phyloP scores from a whole-genome alignment of 2,888 invertebrate genomes.

The Cylloceria caligata region DNA sequence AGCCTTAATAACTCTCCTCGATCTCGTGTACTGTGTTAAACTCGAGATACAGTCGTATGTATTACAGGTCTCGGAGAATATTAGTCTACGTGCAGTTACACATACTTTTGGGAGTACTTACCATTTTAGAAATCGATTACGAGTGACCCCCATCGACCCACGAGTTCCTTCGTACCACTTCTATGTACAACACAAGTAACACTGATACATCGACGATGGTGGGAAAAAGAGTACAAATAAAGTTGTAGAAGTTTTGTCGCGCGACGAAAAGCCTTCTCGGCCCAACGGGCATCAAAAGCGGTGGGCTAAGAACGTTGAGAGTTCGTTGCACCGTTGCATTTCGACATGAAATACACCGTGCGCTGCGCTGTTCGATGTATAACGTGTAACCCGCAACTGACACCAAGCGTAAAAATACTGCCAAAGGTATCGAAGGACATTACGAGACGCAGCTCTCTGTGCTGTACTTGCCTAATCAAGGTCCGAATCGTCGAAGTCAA shows the following conservation, averaged over 20 bases:
- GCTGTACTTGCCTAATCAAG: slow-evolving; percentile 70
- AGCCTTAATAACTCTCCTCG: slow-evolving; percentile 19
- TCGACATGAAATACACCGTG: slow-evolving; percentile 79
- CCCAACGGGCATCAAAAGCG: slow-evolving; percentile 48
- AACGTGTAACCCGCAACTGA: background rate
- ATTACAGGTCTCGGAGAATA: background rate
- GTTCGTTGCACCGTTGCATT: slow-evolving; percentile 79
- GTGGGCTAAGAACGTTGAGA: slow-evolving; percentile 63
- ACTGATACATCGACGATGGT: background rate
- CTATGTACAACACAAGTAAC: no score
- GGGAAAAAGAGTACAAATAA: slow-evolving; percentile 28
- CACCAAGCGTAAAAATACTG: slow-evolving; percentile 76
- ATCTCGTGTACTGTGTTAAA: slow-evolving; percentile 27
- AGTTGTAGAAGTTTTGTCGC: slow-evolving; percentile 34
- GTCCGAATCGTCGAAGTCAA: slow-evolving; percentile 23
- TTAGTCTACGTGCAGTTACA: slow-evolving; percentile 9
- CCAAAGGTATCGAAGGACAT: slow-evolving; percentile 49
- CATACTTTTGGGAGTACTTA: slow-evolving; percentile 25
- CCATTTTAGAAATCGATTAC: slow-evolving; percentile 54
- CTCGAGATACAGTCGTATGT: background rate
- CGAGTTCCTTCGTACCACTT: slow-evolving; percentile 10
- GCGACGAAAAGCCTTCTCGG: slow-evolving; percentile 58
- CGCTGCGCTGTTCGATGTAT: slow-evolving; percentile 33
- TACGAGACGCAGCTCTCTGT: slow-evolving; percentile 13
- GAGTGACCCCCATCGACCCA: slow-evolving; percentile 36